A percentile compares a stretch with the other conserved stretches of the same genome.
Evolutionary conservation across 2,888 invertebrate species (phyloP).

Genomic region (Cheilosia soror): DNA sequence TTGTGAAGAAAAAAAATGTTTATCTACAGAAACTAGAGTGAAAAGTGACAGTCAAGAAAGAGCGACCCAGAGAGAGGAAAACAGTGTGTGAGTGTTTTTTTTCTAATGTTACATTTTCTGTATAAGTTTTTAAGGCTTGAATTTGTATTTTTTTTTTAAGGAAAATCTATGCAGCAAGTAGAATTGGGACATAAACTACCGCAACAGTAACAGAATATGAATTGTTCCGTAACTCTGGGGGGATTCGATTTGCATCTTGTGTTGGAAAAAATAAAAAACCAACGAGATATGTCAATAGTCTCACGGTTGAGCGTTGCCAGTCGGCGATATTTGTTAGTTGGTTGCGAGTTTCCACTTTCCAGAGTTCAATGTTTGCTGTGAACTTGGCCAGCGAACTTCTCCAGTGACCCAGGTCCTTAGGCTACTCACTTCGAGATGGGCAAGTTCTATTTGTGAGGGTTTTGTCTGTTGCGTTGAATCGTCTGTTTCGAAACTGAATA

Average conservation of each 20-base stretch:
- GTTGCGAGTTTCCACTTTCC: too few relatives aligned
- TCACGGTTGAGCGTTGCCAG: slow-evolving; percentile 7
- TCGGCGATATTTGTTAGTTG: not conserved
- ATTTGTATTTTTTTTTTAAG: too few relatives aligned
- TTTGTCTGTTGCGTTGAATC: too few relatives aligned
- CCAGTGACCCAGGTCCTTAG: not conserved
- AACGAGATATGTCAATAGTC: slow-evolving; percentile 18
- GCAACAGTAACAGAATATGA: not conserved
- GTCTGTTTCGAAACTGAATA: too few relatives aligned
- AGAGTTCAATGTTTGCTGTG: too few relatives aligned
- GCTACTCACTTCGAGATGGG: too few relatives aligned
- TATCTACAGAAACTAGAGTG: slow-evolving; percentile 33
- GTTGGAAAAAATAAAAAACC: not conserved
- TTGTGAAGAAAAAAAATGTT: slow-evolving; percentile 34
- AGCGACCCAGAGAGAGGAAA: slow-evolving; percentile 1
- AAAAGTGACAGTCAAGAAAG: slow-evolving; percentile 13
- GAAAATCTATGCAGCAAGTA: not conserved
- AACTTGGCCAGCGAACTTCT: too few relatives aligned
- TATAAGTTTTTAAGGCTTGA: not conserved
- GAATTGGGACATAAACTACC: not conserved
- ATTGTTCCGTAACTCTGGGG: not conserved
- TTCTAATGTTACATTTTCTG: not conserved
- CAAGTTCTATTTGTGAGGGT: too few relatives aligned
- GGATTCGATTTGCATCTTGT: not conserved
- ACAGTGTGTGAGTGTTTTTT: slow-evolving; percentile 4